Conservation (phyloP, 2,113 vertebrate species). For the Oriolus oriolus region DNA sequence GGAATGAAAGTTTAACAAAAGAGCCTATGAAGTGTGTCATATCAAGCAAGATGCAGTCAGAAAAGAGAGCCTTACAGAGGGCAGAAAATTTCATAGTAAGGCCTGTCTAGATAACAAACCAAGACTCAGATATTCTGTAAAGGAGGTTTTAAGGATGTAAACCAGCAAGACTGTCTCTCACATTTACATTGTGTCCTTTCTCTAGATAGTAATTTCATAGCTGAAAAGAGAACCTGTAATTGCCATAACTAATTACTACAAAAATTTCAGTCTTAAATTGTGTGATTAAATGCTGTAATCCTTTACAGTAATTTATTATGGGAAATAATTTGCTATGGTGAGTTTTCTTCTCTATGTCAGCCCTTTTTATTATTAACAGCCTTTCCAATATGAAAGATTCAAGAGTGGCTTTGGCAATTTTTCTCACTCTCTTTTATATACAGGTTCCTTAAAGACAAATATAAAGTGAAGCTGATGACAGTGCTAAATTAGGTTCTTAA, state of each 20-base stretch:
- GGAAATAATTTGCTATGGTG: not conserved
- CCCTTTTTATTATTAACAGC: not conserved
- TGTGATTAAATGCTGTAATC: not conserved
- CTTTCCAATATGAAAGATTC: not conserved
- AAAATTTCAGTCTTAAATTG: not conserved
- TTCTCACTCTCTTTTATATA: not conserved
- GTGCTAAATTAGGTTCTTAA: not conserved
- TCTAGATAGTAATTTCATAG: not conserved
- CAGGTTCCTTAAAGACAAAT: not conserved
- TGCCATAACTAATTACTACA: not conserved
- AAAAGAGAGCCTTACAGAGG: not conserved
- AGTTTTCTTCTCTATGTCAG: not conserved
- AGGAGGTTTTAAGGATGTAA: not conserved
- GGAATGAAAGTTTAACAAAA: not conserved
- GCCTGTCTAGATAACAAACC: not conserved
- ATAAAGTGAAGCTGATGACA: not conserved
- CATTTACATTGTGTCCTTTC: not conserved
- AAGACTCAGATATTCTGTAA: not conserved
- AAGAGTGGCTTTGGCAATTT: not conserved
- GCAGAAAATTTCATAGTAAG: not conserved
- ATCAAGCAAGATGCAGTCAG: not conserved
- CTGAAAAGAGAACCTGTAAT: not conserved
- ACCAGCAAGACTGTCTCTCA: not conserved
- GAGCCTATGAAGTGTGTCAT: not conserved
- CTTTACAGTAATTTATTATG: not conserved